A percentile compares a stretch with the other conserved stretches of the same genome.
Conservation (phyloP, 2,888 invertebrate genomes). For the Salticus scenicus region DNA sequence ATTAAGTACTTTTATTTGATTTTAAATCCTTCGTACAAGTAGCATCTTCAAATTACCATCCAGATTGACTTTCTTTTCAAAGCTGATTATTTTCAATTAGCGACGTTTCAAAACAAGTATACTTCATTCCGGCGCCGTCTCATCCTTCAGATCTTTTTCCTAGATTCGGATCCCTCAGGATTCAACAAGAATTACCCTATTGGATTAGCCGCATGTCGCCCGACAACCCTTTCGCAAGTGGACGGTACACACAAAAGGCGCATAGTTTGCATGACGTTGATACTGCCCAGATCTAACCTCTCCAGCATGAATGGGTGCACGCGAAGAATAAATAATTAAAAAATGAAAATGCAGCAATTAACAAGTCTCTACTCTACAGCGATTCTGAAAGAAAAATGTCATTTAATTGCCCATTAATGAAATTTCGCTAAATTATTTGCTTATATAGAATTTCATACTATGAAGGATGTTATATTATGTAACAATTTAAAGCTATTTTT, state of each 20-base stretch:
- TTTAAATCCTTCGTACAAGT: too few relatives aligned
- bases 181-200: too few relatives aligned
- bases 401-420: neutral
- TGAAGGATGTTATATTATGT: too few relatives aligned
- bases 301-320: too few relatives aligned
- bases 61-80: neutral
- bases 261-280: neutral
- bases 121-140: conserved; percentile 17
- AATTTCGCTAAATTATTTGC: neutral
- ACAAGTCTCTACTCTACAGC: neutral
- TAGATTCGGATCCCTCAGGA: too few relatives aligned
- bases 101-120: neutral
- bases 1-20: too few relatives aligned
- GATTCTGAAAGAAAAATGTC: neutral
- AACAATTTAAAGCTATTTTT: too few relatives aligned
- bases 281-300: neutral
- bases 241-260: neutral
- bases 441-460: too few relatives aligned
- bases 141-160: neutral
- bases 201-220: too few relatives aligned
- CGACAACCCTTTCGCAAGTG: neutral
- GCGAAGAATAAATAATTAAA: too few relatives aligned
- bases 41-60: neutral
- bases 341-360: neutral
- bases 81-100: neutral